Evolutionary conservation across 2,888 invertebrate genomes (phyloP).

Genomic region (Chrysolina americana): DNA sequence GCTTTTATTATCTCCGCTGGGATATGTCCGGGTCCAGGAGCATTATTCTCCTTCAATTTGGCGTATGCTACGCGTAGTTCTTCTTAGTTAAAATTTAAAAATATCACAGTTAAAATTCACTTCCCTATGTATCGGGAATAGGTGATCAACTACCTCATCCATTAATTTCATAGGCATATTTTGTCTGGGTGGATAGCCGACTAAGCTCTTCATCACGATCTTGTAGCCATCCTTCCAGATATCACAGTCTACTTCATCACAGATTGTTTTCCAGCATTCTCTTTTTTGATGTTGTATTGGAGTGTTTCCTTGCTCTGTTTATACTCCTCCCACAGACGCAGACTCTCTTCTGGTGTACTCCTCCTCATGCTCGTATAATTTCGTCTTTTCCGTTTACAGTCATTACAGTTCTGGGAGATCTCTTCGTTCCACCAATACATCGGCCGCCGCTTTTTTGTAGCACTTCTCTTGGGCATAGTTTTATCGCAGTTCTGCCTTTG

Average conservation of each 20-base stretch:
- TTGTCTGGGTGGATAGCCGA: slow-evolving; percentile 31
- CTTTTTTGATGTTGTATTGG: slow-evolving; percentile 34
- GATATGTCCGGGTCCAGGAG: no score
- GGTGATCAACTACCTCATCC: slow-evolving; percentile 18
- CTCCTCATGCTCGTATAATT: slow-evolving; percentile 18
- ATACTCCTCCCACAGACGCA: slow-evolving; percentile 24
- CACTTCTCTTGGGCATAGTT: neutral
- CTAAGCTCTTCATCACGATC: no score
- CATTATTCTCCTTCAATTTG: no score
- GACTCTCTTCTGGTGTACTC: slow-evolving; percentile 22
- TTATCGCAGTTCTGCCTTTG: neutral
- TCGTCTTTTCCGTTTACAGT: slow-evolving; percentile 26
- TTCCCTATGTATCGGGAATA: slow-evolving; percentile 29
- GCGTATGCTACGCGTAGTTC: neutral
- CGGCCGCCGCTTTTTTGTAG: neutral
- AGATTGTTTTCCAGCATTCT: slow-evolving; percentile 30
- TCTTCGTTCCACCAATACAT: slow-evolving; percentile 9
- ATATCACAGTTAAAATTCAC: slow-evolving; percentile 23
- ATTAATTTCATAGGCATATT: slow-evolving; percentile 20
- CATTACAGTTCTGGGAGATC: neutral
- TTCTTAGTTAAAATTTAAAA: slow-evolving; percentile 26
- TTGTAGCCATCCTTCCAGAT: no score
- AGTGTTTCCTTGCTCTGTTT: slow-evolving; percentile 14
- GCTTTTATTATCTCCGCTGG: no score
- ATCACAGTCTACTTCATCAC: no score